These are phyloP conservation scores for Chaunax sp. DNA, from an alignment of 2,797 vertebrate species.

Conservation along the genomic window DNA sequence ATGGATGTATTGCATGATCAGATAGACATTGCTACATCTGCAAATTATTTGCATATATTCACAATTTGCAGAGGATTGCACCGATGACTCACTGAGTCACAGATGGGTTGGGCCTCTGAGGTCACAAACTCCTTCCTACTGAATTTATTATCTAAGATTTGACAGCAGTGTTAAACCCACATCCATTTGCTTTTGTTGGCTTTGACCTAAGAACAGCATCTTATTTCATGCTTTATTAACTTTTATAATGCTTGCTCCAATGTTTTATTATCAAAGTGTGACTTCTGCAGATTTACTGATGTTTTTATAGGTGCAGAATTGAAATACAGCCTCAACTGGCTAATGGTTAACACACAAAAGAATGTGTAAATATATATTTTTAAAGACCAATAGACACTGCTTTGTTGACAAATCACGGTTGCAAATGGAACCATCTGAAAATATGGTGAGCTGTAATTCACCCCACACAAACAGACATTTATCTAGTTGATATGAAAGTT, in stretches of 20 bases:
- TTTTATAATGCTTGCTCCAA: constrained; percentile 10
- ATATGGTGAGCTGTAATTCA: background rate
- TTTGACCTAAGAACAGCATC: background rate
- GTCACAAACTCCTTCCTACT: too few relatives aligned
- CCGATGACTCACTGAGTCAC: too few relatives aligned
- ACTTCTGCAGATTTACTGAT: constrained; percentile 15
- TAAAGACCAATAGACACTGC: background rate
- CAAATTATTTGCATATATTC: too few relatives aligned
- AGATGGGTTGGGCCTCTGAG: too few relatives aligned
- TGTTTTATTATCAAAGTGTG: constrained; percentile 5
- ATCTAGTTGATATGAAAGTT: constrained; percentile 6
- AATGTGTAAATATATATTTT: background rate
- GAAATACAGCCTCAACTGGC: background rate
- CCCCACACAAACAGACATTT: constrained; percentile 23
- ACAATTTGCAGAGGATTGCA: too few relatives aligned
- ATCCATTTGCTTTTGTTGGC: too few relatives aligned
- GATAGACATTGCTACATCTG: too few relatives aligned
- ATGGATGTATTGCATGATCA: too few relatives aligned
- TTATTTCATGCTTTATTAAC: constrained; percentile 21
- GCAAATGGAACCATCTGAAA: background rate
- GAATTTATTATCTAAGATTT: too few relatives aligned
- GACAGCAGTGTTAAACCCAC: background rate
- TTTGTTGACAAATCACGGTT: constrained; percentile 6
- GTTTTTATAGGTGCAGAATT: constrained; percentile 18
- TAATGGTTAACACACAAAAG: constrained; percentile 50